These are phyloP conservation scores for Neotoxoptera formosana DNA, from an alignment of 1,140 invertebrate genomes.

Conservation along the genomic window DNA sequence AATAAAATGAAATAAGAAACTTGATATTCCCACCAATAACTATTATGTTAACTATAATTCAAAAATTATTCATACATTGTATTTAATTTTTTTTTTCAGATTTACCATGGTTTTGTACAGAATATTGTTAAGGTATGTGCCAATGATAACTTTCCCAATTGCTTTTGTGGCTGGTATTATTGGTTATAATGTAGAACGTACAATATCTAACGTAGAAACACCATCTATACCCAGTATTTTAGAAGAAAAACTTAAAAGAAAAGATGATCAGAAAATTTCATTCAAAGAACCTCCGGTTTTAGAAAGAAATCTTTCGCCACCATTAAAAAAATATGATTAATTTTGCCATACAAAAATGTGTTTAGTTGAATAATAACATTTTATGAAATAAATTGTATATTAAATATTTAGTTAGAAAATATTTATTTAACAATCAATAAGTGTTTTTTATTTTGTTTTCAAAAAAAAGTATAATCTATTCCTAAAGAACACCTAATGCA, in stretches of 20 bases:
- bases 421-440: too few relatives aligned
- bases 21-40: background rate
- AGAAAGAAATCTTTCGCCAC: constrained; percentile 43
- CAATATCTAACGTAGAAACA: constrained; percentile 25
- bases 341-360: background rate
- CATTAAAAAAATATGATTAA: background rate
- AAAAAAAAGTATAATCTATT: too few relatives aligned
- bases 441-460: too few relatives aligned
- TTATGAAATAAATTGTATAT: too few relatives aligned
- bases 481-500: background rate
- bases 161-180: constrained; percentile 51
- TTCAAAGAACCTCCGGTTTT: constrained; percentile 30
- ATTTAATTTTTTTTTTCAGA: background rate
- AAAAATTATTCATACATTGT: background rate
- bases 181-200: constrained; percentile 47
- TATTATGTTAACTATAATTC: background rate
- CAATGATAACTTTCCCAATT: constrained; percentile 50
- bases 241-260: constrained; percentile 47
- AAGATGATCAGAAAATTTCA: background rate
- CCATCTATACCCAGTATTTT: constrained; percentile 46
- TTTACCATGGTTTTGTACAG: constrained; percentile 22
- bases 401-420: too few relatives aligned
- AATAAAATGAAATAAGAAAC: too few relatives aligned
- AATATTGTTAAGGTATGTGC: constrained; percentile 30
- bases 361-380: background rate